A percentile compares a stretch with the other conserved stretches of the same genome.
Evolutionary conservation across 1,140 invertebrate species (phyloP).

Genomic region (Zaprionus ornatus): DNA sequence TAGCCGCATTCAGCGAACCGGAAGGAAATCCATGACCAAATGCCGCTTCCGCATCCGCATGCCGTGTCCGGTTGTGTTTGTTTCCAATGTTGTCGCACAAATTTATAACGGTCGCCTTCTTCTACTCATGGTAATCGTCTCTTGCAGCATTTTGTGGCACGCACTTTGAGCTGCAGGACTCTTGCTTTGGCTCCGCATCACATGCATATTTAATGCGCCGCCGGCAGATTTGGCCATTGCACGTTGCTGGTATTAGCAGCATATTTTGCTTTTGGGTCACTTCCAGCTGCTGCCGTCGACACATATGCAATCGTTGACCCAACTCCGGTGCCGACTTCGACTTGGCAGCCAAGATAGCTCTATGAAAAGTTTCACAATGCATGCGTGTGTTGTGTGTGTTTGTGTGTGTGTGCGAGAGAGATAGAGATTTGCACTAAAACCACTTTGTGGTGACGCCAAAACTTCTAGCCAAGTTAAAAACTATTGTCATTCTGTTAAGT

Average conservation of each 20-base stretch:
- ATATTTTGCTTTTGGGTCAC: constrained; percentile 75
- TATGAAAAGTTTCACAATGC: constrained; percentile 60
- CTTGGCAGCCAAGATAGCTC: constrained; percentile 55
- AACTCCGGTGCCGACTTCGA: constrained; percentile 14
- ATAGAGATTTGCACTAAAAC: constrained; percentile 73
- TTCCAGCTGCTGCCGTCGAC: constrained; percentile 66
- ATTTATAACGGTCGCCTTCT: constrained; percentile 31
- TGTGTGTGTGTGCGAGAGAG: constrained; percentile 17
- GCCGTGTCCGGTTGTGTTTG: constrained; percentile 52
- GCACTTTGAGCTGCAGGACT: constrained; percentile 31
- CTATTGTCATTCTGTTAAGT: constrained; percentile 83
- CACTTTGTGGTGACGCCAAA: constrained; percentile 82
- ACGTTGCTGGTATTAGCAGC: constrained; percentile 68
- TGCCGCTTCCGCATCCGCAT: constrained; percentile 62
- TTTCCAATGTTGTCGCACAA: constrained; percentile 34
- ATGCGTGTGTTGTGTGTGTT: constrained; percentile 20
- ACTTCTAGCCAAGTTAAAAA: constrained; percentile 82
- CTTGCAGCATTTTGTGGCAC: constrained; percentile 56
- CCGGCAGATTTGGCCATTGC: constrained; percentile 47
- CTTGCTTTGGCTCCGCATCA: constrained; percentile 40
- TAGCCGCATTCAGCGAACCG: constrained; percentile 67
- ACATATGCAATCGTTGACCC: constrained; percentile 69
- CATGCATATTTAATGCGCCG: constrained; percentile 71
- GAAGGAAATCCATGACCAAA: constrained; percentile 72
- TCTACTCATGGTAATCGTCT: constrained; percentile 32